Evolutionary conservation across 2,797 vertebrate species (phyloP).

Genomic region (Pangasius sanitwongsei): DNA sequence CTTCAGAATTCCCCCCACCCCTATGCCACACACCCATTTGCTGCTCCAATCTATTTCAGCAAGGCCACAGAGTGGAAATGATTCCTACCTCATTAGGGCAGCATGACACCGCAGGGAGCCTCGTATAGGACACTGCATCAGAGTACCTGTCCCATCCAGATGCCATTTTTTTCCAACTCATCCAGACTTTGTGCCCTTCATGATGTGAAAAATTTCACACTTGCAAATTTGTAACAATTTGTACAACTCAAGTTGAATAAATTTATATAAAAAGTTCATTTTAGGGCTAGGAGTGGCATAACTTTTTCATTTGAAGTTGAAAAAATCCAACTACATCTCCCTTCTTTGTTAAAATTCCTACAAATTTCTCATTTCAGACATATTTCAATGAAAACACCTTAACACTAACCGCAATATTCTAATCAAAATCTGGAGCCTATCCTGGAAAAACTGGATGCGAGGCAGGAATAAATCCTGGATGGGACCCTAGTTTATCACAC

Average conservation of each 20-base stretch:
- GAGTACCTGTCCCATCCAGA: conserved; percentile 28
- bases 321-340: background rate
- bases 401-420: background rate
- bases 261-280: background rate
- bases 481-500: background rate
- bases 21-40: conserved; percentile 1
- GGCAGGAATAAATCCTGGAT: background rate
- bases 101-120: conserved; percentile 33
- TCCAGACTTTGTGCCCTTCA: background rate
- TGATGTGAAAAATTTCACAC: background rate
- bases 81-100: conserved; percentile 49
- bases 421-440: background rate
- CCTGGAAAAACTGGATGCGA: background rate
- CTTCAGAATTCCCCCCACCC: background rate
- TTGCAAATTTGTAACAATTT: conserved; percentile 4
- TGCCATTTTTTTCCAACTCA: background rate
- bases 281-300: background rate
- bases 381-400: background rate
- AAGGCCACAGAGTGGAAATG: conserved; percentile 55
- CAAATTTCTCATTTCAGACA: background rate
- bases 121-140: conserved; percentile 31
- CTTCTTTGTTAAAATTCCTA: background rate
- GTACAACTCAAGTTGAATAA: background rate
- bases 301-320: background rate
- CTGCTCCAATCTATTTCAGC: conserved; percentile 54